phyloP scores from a whole-genome alignment of 2,113 vertebrate species.

The Montifringilla adamsi region DNA sequence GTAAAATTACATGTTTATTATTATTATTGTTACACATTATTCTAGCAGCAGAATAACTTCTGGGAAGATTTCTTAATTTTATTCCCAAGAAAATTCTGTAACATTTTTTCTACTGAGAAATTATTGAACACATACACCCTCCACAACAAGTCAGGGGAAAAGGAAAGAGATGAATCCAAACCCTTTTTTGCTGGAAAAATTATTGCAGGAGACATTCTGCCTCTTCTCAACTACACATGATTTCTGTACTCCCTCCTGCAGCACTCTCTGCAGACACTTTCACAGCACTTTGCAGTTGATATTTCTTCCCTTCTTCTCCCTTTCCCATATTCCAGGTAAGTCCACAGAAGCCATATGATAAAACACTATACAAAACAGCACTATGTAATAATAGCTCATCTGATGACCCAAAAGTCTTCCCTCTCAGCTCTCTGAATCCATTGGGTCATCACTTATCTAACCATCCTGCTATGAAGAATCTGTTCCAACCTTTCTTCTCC shows the following conservation, averaged over 20 bases:
- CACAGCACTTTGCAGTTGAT: neutral
- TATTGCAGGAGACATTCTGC: neutral
- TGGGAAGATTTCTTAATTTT: neutral
- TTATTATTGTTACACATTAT: neutral
- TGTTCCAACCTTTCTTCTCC: neutral
- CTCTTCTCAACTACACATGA: neutral
- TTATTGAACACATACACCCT: neutral
- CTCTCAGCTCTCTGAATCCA: neutral
- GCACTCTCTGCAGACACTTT: neutral
- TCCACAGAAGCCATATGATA: neutral
- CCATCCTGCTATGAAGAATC: neutral
- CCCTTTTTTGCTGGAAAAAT: neutral
- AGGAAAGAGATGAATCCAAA: neutral
- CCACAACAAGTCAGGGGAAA: neutral
- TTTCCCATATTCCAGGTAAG: neutral
- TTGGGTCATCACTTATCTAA: neutral
- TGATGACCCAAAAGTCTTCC: neutral
- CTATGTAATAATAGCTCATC: neutral
- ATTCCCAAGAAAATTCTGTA: neutral
- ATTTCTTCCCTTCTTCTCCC: neutral
- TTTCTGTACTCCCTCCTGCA: neutral
- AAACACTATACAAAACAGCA: neutral
- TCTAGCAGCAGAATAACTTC: neutral
- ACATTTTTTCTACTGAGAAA: neutral
- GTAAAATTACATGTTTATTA: neutral